phyloP scores from a whole-genome alignment of 2,888 invertebrate species.

The Hybos culiciformis region DNA sequence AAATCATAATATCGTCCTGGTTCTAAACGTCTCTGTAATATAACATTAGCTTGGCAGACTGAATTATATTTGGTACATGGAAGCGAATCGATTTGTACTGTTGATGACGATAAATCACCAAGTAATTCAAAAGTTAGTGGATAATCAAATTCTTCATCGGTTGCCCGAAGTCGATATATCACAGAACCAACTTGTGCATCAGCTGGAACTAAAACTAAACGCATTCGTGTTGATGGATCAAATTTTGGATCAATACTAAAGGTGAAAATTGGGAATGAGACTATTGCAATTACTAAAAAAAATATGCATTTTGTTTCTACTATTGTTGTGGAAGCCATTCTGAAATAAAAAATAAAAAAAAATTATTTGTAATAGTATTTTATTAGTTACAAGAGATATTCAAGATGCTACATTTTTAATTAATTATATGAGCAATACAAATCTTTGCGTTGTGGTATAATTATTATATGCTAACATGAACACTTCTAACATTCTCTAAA shows the following conservation, averaged over 20 bases:
- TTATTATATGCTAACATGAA: no score
- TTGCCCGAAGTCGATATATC: conserved; percentile 75
- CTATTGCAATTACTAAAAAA: no score
- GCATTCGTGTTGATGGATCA: conserved; percentile 71
- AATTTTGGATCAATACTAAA: conserved; percentile 59
- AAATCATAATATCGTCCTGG: conserved; percentile 76
- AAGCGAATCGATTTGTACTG: conserved; percentile 64
- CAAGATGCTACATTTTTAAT: no score
- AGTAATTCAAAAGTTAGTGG: conserved; percentile 69
- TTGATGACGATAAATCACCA: conserved; percentile 59
- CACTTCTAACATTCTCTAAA: no score
- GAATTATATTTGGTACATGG: conserved; percentile 78
- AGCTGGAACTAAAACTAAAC: conserved; percentile 66
- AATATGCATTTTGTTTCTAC: no score
- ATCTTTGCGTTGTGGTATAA: no score
- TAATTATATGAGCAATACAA: no score
- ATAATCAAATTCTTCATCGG: conserved; percentile 77
- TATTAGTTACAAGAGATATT: no score
- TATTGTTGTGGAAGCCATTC: conserved; percentile 1
- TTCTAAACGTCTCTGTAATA: conserved; percentile 60
- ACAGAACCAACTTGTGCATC: conserved; percentile 72
- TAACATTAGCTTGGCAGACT: conserved; percentile 78
- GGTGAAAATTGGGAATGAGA: not conserved
- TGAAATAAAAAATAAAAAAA: not conserved
- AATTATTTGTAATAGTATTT: no score